phyloP scores from a whole-genome alignment of 2,113 vertebrate species.

The Nansenia antarctica region DNA sequence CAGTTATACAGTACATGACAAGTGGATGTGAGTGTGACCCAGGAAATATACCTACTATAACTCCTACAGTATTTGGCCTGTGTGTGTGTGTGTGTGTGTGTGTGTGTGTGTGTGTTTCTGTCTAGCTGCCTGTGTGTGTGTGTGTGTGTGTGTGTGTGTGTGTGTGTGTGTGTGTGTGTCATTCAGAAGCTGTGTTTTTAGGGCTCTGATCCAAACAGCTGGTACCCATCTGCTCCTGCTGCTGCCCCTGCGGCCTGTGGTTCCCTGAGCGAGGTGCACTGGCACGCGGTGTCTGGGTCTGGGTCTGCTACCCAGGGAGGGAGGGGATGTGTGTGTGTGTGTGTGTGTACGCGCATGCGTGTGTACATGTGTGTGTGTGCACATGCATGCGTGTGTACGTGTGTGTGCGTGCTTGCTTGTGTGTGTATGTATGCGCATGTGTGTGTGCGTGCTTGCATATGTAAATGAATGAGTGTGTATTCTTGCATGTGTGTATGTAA shows the following conservation, averaged over 20 bases:
- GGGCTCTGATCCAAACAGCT: conserved; percentile 73
- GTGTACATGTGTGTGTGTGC: background rate
- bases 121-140: conserved; percentile 21
- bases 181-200: conserved; percentile 70
- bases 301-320: conserved; percentile 53
- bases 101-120: background rate
- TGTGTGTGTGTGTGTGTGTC: conserved; percentile 18
- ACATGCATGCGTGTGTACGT: background rate
- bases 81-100: too few relatives aligned
- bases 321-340: conserved; percentile 55
- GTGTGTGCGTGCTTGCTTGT: background rate
- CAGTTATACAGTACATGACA: too few relatives aligned
- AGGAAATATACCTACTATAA: too few relatives aligned
- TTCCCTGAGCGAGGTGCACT: conserved; percentile 65
- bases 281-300: conserved; percentile 68
- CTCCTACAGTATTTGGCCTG: too few relatives aligned
- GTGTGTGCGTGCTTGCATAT: background rate
- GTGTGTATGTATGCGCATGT: background rate
- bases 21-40: too few relatives aligned
- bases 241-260: conserved; percentile 65
- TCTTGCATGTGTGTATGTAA: conserved; percentile 1
- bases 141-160: conserved; percentile 43
- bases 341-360: conserved; percentile 21
- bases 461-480: background rate
- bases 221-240: conserved; percentile 74